phyloP scores from a whole-genome alignment of 2,797 vertebrate genomes.

The Sebastes diploproa region DNA sequence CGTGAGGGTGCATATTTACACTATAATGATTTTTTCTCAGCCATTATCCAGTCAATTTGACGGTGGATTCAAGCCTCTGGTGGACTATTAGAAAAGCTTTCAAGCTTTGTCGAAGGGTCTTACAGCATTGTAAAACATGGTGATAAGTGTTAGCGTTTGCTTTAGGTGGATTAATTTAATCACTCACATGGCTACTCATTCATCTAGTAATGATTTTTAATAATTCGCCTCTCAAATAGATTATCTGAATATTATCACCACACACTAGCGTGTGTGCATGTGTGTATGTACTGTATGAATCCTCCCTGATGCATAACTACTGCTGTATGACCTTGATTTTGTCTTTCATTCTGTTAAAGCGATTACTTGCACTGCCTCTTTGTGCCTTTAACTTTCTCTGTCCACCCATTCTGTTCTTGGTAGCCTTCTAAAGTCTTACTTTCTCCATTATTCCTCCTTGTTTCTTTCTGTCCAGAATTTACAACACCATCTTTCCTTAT shows the following conservation, averaged over 20 bases:
- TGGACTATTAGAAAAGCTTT: constrained; percentile 15
- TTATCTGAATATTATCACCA: background rate
- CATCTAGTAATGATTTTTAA: constrained; percentile 17
- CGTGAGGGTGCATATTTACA: constrained; percentile 14
- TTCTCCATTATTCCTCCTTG: background rate
- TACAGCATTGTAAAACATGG: background rate
- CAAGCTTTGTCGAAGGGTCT: constrained; percentile 13
- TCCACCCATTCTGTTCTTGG: background rate
- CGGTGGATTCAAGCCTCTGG: background rate
- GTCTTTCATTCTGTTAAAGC: background rate
- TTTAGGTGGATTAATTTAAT: constrained; percentile 41
- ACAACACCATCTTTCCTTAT: no score
- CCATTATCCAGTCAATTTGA: background rate
- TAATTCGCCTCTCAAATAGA: background rate
- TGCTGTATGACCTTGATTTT: background rate
- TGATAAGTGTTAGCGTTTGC: constrained; percentile 5
- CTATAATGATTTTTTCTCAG: background rate
- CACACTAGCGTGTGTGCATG: background rate
- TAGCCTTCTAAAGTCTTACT: background rate
- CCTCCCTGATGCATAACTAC: background rate
- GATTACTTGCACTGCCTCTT: background rate
- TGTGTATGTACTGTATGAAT: background rate
- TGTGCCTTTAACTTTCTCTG: background rate
- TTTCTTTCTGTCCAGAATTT: background rate
- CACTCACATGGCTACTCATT: constrained; percentile 8